Percentiles rank a stretch among this genome's conserved stretches.
These are phyloP conservation scores for Dasypogon diadema DNA, from an alignment of 2,888 invertebrate species.

Conservation along the genomic window DNA sequence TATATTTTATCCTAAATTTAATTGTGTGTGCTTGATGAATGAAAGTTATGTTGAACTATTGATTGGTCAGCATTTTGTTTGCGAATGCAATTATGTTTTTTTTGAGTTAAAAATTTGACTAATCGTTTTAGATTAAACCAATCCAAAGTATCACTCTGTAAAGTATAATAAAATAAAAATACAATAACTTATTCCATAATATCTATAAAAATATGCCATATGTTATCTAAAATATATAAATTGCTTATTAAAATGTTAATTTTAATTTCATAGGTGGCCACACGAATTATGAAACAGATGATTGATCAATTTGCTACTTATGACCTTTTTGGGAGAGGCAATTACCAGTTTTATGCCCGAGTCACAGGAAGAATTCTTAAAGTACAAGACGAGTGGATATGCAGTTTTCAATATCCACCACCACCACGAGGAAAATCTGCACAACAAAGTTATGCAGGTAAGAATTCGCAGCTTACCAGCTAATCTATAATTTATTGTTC, in stretches of 20 bases:
- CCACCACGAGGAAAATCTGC: conserved; percentile 75
- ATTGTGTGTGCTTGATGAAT: too few species aligned
- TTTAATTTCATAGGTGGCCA: conserved; percentile 80
- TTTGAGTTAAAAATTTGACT: background rate
- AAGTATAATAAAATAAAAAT: background rate
- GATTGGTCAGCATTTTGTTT: too few species aligned
- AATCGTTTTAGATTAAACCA: background rate
- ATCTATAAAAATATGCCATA: conserved; percentile 2
- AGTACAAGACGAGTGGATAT: conserved; percentile 96
- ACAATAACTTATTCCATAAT: too few species aligned
- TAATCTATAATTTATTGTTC: too few species aligned
- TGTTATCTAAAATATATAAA: too few species aligned
- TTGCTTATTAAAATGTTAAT: background rate
- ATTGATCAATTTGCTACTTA: conserved; percentile 97
- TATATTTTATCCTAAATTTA: too few species aligned
- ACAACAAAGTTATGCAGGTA: conserved; percentile 77
- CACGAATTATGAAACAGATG: conserved; percentile 95
- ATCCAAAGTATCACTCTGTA: background rate
- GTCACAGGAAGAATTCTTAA: conserved; percentile 93
- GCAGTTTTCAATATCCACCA: conserved; percentile 91
- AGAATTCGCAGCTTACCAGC: too few species aligned
- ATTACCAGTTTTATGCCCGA: conserved; percentile 95
- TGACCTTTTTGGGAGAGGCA: conserved; percentile 93
- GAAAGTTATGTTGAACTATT: too few species aligned
- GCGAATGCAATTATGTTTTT: too few species aligned